Evolutionary conservation across 2,888 invertebrate species (phyloP), one percentile per base, ranked within the genome.

Genomic region (Drosophila nigricruria): DNA sequence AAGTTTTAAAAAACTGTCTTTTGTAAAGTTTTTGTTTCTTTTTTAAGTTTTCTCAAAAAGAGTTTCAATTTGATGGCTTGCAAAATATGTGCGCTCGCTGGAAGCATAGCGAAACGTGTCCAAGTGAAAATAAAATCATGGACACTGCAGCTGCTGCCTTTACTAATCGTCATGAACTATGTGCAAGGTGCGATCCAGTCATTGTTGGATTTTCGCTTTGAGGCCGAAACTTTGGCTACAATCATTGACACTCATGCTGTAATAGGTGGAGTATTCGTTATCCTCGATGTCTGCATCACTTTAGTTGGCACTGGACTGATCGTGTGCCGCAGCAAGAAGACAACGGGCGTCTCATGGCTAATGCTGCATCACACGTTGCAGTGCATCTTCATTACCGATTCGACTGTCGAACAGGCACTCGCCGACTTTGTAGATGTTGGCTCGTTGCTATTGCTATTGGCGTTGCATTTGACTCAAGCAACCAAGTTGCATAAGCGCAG

Each of bases 391-490:
- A 60, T n/a, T 20, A 34, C 52, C 25, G 49, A 50, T 4, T 49
- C 62, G 52, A 18, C 60, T 20, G 27, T 45, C 27, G 54, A 61
- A 6, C 47, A 69, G 18, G 20, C 62, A 5, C 27, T 81, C 20
- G 14, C 40, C 9, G 63, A 70, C 54, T 30, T 47, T 27, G 32
- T 77, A 12, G 67, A 74, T 43, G 20, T 68, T 50, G 80, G 82
- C 25, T 52, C 53, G 6, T 54, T 82, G 20, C 30, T 79, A 10
- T 25, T 73, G 38, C 45, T 82, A 23, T 38, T 71, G 30, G 73
- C 77, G 0, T 18, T 50, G 25, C 70, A 3, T 12, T 27, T 36
- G 12, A 10, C n/a, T 16, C 1, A 30, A 10, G 34, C 36, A 6
- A 59, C 36, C n/a, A 59, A 60, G 36, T 3, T 45, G 43, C 16